Conservation (phyloP, 2,888 invertebrate species). For the Agrochola lota region DNA sequence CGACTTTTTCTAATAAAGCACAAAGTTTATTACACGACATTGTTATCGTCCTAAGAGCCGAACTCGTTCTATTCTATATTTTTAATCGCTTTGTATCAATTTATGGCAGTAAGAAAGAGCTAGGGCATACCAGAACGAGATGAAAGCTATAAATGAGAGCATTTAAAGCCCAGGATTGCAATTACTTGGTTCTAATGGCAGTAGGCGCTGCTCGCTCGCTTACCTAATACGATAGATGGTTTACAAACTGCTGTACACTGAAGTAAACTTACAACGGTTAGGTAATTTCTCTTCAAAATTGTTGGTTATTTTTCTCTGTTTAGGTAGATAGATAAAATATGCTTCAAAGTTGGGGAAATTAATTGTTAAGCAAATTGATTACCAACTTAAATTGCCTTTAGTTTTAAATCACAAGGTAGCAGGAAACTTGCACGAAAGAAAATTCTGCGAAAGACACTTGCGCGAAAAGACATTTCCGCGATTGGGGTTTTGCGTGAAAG, state of each 20-base stretch:
- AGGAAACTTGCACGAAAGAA: no score
- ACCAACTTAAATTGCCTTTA: background rate
- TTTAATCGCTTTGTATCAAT: background rate
- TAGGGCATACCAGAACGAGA: background rate
- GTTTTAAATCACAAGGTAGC: no score
- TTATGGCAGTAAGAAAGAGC: background rate
- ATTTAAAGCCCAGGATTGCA: conserved; percentile 32
- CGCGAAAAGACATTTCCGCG: no score
- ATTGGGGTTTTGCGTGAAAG: no score
- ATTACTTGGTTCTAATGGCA: conserved; percentile 27
- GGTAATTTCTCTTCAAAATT: background rate
- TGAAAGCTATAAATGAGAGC: conserved; percentile 25
- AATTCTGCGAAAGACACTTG: no score
- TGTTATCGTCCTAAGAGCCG: background rate
- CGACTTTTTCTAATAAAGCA: no score
- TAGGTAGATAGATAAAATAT: background rate
- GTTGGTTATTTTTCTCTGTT: background rate
- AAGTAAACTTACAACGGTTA: background rate
- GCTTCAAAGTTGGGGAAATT: background rate
- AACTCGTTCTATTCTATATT: background rate
- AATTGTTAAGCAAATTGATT: no score
- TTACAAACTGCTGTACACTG: conserved; percentile 2
- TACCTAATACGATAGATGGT: conserved; percentile 7
- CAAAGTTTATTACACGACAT: no score
- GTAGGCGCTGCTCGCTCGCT: background rate